phyloP scores from a whole-genome alignment of 2,113 vertebrate genomes.

The Crotalus viridis region DNA sequence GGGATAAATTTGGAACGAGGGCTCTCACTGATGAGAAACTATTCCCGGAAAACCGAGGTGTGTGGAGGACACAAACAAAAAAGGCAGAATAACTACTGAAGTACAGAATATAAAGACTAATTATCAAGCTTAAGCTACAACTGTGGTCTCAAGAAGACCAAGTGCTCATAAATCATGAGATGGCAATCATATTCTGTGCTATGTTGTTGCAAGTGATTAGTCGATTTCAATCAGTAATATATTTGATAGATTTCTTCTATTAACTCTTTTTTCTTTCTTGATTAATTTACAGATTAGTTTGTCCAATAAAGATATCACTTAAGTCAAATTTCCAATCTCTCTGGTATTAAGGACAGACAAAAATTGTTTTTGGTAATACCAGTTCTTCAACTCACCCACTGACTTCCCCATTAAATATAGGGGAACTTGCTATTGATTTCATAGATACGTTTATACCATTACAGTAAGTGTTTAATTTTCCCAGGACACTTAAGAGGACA shows the following conservation, averaged over 20 bases:
- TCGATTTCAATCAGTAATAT: slow-evolving; percentile 3
- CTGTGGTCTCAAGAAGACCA: neutral
- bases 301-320: neutral
- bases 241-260: neutral
- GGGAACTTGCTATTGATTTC: too few relatives aligned
- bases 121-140: neutral
- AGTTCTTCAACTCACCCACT: neutral
- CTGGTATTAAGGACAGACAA: neutral
- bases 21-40: neutral
- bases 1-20: neutral
- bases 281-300: neutral
- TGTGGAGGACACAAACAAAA: neutral
- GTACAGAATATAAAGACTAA: neutral
- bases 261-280: neutral
- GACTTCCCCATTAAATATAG: neutral
- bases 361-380: neutral
- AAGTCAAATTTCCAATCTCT: neutral
- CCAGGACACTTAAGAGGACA: neutral
- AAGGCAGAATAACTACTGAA: neutral
- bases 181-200: neutral
- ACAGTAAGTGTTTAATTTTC: neutral
- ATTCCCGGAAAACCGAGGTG: neutral
- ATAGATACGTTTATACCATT: neutral
- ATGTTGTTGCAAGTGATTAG: slow-evolving; percentile 1
- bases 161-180: neutral